A percentile compares a stretch with the other conserved stretches of the same genome.
phyloP scores from a whole-genome alignment of 2,888 invertebrate species.

The Torymus aiolomorphi region DNA sequence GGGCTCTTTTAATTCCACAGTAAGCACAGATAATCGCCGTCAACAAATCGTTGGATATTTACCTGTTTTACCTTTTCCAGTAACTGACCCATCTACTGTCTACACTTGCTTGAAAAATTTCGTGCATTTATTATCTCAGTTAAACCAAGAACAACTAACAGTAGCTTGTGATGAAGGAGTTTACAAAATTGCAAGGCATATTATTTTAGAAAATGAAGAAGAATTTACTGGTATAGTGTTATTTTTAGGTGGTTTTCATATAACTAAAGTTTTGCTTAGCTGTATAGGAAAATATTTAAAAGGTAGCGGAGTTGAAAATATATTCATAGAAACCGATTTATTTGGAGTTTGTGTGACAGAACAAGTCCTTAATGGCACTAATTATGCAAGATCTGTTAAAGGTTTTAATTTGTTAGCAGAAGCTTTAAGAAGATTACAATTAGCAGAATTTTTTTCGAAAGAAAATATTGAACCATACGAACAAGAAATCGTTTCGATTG shows the following conservation, averaged over 20 bases:
- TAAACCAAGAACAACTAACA: slow-evolving; percentile 35
- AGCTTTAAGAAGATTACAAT: neutral
- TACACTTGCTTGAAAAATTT: slow-evolving; percentile 45
- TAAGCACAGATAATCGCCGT: neutral
- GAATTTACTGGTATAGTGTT: slow-evolving; percentile 39
- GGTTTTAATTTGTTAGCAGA: neutral
- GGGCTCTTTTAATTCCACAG: slow-evolving; percentile 11
- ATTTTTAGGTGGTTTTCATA: slow-evolving; percentile 45
- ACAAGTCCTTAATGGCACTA: neutral
- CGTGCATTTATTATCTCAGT: slow-evolving; percentile 30
- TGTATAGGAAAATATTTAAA: slow-evolving; percentile 45
- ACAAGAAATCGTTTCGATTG: too few species aligned
- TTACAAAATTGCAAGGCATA: slow-evolving; percentile 37
- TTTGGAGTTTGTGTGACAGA: neutral
- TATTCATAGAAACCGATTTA: slow-evolving; percentile 40
- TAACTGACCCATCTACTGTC: slow-evolving; percentile 36
- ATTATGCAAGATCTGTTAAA: slow-evolving; percentile 12
- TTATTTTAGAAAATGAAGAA: slow-evolving; percentile 22
- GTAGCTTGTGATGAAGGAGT: slow-evolving; percentile 51
- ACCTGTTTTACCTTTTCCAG: slow-evolving; percentile 31
- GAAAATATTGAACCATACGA: too few species aligned
- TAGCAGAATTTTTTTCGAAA: slow-evolving; percentile 17
- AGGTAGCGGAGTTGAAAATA: slow-evolving; percentile 46
- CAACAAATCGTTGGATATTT: slow-evolving; percentile 36
- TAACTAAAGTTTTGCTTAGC: slow-evolving; percentile 17